phyloP scores from a whole-genome alignment of 2,797 vertebrate genomes.

The Propithecus perrieri region DNA sequence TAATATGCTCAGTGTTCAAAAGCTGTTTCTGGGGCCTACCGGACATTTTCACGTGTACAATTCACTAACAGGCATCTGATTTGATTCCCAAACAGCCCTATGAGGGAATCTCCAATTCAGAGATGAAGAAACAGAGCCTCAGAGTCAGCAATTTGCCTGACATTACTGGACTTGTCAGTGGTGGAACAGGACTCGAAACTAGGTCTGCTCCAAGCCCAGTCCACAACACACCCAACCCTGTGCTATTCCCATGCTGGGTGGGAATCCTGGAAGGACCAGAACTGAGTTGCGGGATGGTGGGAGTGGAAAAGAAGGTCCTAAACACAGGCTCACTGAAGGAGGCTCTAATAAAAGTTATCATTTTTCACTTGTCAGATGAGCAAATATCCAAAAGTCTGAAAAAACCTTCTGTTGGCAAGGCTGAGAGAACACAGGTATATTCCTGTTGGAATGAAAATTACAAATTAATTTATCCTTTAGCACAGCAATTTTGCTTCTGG shows the following conservation, averaged over 20 bases:
- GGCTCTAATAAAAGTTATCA: background rate
- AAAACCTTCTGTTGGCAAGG: background rate
- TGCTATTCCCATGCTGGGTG: background rate
- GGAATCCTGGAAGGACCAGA: background rate
- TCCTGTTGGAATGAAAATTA: background rate
- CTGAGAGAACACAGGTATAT: background rate
- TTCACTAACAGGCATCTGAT: background rate
- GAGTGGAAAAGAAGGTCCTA: background rate
- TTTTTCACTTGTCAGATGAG: background rate
- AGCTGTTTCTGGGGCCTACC: background rate
- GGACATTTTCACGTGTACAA: background rate
- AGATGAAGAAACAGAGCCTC: slow-evolving; percentile 8
- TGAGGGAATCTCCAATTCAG: background rate
- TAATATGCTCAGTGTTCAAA: background rate
- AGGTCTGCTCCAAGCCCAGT: background rate
- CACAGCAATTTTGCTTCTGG: background rate
- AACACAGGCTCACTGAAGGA: background rate
- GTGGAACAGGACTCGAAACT: background rate
- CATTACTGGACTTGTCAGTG: background rate
- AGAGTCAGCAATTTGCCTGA: background rate
- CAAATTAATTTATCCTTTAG: background rate
- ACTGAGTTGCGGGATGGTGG: background rate
- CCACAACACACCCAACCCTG: background rate
- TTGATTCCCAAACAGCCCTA: background rate
- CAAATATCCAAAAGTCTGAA: background rate